A percentile compares a stretch with the other conserved stretches of the same genome.
Evolutionary conservation across 1,140 invertebrate genomes (phyloP).

Genomic region (Colletes latitarsis): DNA sequence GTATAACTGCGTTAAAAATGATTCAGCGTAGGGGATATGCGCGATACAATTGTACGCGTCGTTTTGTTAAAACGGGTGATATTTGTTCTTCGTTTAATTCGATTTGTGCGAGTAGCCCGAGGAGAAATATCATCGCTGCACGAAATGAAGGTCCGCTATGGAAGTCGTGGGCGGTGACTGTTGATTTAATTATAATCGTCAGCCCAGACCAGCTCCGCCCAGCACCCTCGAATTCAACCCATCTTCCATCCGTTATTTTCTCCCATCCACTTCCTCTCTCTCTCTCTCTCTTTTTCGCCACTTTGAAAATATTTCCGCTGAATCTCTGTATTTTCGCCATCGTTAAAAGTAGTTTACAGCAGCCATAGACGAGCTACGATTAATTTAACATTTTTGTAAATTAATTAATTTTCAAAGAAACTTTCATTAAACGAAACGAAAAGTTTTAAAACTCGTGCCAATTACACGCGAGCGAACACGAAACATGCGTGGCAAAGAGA

Average conservation of each 20-base stretch:
- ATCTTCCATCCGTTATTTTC: conserved; percentile 63
- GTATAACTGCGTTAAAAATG: too few species aligned
- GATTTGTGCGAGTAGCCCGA: conserved; percentile 23
- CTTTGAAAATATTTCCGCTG: conserved; percentile 6
- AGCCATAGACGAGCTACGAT: not conserved
- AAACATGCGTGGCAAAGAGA: too few species aligned
- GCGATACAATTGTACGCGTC: not conserved
- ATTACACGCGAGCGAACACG: too few species aligned
- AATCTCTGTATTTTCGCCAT: not conserved
- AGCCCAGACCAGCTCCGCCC: conserved; percentile 74
- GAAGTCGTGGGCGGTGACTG: conserved; percentile 77
- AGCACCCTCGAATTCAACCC: conserved; percentile 76
- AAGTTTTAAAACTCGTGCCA: not conserved
- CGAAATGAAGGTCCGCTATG: conserved; percentile 47
- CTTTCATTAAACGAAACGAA: not conserved
- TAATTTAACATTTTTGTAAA: not conserved
- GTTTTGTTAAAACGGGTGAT: not conserved
- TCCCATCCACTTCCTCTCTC: not conserved
- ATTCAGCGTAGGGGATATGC: not conserved
- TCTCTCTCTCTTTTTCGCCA: conserved; percentile 29
- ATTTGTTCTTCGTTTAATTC: conserved; percentile 43
- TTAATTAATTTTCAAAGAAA: conserved; percentile 9
- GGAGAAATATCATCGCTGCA: conserved; percentile 20
- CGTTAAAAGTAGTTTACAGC: not conserved
- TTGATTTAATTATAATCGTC: conserved; percentile 80